Conservation (phyloP, 2,888 invertebrate species). For the Brenthis ino region DNA sequence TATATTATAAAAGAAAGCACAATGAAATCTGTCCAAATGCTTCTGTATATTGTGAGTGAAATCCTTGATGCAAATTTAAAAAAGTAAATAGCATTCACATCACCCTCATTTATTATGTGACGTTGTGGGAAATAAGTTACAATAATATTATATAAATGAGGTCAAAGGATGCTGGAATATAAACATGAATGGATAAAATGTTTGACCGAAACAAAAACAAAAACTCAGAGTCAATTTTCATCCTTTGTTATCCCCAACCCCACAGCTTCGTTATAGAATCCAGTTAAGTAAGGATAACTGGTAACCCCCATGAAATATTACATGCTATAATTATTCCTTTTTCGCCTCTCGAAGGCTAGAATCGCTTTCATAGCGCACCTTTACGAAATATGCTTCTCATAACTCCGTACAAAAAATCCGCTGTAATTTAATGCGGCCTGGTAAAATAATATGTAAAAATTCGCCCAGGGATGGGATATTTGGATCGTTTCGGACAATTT, state of each 20-base stretch:
- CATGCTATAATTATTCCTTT: constrained; percentile 61
- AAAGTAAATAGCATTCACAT: too few species aligned
- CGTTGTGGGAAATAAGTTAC: too few species aligned
- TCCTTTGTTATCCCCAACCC: constrained; percentile 23
- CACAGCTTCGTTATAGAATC: constrained; percentile 31
- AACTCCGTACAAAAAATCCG: constrained; percentile 66
- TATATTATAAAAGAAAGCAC: too few species aligned
- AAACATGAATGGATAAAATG: constrained; percentile 2
- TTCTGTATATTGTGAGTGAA: too few species aligned
- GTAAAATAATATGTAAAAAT: constrained; percentile 77
- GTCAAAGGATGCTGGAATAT: neutral
- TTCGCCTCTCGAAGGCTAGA: constrained; percentile 61
- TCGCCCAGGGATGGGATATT: constrained; percentile 56
- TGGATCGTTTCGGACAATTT: constrained; percentile 60
- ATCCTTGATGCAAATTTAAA: too few species aligned
- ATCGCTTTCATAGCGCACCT: constrained; percentile 66
- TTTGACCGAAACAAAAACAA: constrained; percentile 18
- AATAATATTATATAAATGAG: neutral
- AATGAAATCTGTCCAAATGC: too few species aligned
- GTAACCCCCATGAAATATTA: constrained; percentile 37
- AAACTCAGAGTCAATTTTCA: constrained; percentile 23
- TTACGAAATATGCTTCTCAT: constrained; percentile 74
- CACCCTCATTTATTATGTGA: too few species aligned
- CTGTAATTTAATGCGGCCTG: constrained; percentile 72
- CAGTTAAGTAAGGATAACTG: constrained; percentile 31